Conservation (phyloP, 2,113 vertebrate species). For the Daubentonia madagascariensis region DNA sequence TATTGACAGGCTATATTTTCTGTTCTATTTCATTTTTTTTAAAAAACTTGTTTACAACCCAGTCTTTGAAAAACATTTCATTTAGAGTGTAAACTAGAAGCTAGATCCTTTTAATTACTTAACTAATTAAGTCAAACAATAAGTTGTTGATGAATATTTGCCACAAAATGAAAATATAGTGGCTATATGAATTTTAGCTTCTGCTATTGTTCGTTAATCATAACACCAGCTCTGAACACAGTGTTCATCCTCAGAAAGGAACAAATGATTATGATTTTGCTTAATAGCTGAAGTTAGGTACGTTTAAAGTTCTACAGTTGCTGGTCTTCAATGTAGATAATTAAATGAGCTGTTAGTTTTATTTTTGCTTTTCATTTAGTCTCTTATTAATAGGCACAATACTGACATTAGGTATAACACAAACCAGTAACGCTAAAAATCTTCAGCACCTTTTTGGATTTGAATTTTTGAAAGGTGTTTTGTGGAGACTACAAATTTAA, state of each 20-base stretch:
- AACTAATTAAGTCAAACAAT: background rate
- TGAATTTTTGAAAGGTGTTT: slow-evolving; percentile 18
- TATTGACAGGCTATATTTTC: background rate
- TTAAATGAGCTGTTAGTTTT: background rate
- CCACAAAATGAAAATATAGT: slow-evolving; percentile 20
- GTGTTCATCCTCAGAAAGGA: slow-evolving; percentile 2
- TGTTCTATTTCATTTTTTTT: background rate
- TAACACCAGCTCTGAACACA: background rate
- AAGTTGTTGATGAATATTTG: slow-evolving; percentile 9
- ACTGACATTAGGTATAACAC: background rate
- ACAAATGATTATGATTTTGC: slow-evolving; percentile 12
- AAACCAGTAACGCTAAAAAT: background rate
- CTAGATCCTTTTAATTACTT: background rate
- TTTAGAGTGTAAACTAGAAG: slow-evolving; percentile 10
- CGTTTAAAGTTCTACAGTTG: background rate
- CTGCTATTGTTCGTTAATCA: background rate
- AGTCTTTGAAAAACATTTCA: background rate
- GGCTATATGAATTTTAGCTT: slow-evolving; percentile 23
- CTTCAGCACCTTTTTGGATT: background rate
- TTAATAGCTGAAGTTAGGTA: background rate
- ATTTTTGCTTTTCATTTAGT: slow-evolving; percentile 24
- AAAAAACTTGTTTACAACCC: background rate
- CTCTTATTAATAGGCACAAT: background rate
- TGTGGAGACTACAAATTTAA: background rate
- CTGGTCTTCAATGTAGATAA: background rate